Evolutionary conservation across 2,113 vertebrate species (phyloP), one percentile per base, ranked within the genome.

Genomic region (Cephalopholis sonnerati): DNA sequence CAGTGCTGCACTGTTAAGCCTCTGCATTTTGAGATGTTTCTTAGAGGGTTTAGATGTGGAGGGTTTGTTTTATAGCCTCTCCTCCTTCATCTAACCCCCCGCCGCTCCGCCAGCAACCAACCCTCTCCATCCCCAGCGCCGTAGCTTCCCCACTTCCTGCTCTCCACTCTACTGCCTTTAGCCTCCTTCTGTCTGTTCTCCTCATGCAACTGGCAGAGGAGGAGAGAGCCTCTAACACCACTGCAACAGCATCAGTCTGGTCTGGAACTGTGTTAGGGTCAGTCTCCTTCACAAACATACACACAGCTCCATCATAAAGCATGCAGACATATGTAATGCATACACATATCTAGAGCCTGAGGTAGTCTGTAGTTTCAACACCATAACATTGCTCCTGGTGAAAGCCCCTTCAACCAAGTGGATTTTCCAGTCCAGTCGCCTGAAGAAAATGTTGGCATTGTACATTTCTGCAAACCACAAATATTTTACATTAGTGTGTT

Each of bases 111-210:
- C 27, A 1, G 69, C 84, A 86, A 54, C 63, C 57, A 25, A 75
- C 73, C 74, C 66, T 81, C 74, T 87, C 71, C 66, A 73, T 66
- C 79, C 74, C 61, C 65, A 66, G 83, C 22, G 54, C 55, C 4
- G n/a, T 39, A 70, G 72, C 77, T 61, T 80, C 83, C 59, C 81
- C 59, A 74, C 79, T 85, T 82, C 71, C 74, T 75, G 54, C 59
- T 65, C 84, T 74, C 32, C 63, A 32, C 82, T 75, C 24, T 67
- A n/a, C 76, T 66, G 90, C 93, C 91, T 87, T 88, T 74, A 94
- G 87, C 91, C 85, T 86, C 82, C 82, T 91, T 88, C 90, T 93
- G 92, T 92, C 93, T 89, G 83, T 79, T 94, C 89, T 82, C 82
- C 66, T 92, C 90, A 85, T 41, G 80, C 72, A 72, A 71, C 82